Evolutionary conservation across 2,797 vertebrate genomes (phyloP).

Genomic region (Petrocephalus schoutedeni): DNA sequence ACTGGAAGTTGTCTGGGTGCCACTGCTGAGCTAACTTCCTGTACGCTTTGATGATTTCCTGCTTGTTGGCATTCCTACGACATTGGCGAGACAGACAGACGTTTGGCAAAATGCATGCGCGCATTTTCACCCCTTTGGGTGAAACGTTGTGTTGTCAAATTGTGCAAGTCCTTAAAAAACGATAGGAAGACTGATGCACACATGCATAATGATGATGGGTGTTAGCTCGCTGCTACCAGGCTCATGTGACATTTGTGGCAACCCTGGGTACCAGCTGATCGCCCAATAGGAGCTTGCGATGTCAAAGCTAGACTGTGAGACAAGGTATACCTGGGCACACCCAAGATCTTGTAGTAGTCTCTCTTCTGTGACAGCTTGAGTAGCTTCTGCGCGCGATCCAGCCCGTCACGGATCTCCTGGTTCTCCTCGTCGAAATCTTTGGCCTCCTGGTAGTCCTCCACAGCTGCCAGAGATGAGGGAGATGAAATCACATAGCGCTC

Average conservation of each 20-base stretch:
- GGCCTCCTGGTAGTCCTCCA: conserved; percentile 76
- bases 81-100: background rate
- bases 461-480: conserved; percentile 48
- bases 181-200: background rate
- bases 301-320: background rate
- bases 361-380: conserved; percentile 73
- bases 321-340: conserved; percentile 62
- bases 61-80: conserved; percentile 71
- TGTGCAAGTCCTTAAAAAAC: background rate
- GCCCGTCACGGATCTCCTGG: conserved; percentile 66
- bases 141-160: background rate
- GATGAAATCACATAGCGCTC: background rate
- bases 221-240: background rate
- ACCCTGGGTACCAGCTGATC: background rate
- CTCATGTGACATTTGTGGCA: background rate
- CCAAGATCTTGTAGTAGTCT: conserved; percentile 80
- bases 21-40: conserved; percentile 79
- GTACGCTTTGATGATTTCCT: conserved; percentile 80
- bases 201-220: background rate
- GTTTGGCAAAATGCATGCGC: background rate
- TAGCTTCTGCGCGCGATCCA: conserved; percentile 72
- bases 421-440: conserved; percentile 69
- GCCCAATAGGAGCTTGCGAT: background rate
- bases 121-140: background rate
- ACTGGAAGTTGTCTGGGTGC: conserved; percentile 82